These are phyloP conservation scores for Ochropleura leucogaster DNA, from an alignment of 2,888 invertebrate species.

Conservation along the genomic window DNA sequence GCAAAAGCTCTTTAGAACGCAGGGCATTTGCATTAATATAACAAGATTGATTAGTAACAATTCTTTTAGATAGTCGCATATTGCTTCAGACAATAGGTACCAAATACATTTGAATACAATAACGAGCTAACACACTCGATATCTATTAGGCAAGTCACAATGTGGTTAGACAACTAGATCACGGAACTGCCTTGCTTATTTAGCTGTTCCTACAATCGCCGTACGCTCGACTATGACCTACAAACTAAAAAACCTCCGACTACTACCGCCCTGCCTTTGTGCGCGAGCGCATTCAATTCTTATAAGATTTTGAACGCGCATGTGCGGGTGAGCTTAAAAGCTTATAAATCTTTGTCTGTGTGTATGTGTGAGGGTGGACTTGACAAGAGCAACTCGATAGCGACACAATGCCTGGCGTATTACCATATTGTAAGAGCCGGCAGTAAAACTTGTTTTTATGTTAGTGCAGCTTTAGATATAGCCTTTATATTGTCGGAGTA, in stretches of 20 bases:
- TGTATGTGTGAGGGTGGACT: constrained; percentile 74
- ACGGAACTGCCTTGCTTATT: constrained; percentile 79
- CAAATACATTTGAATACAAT: constrained; percentile 31
- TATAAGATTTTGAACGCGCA: constrained; percentile 60
- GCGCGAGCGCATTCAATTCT: constrained; percentile 70
- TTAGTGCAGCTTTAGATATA: constrained; percentile 48
- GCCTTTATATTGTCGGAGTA: constrained; percentile 30
- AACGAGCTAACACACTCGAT: constrained; percentile 28
- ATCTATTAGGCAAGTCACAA: constrained; percentile 60
- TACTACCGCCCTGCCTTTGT: constrained; percentile 65
- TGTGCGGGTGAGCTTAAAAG: constrained; percentile 84
- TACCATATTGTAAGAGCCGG: constrained; percentile 73
- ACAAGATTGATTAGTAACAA: constrained; percentile 3
- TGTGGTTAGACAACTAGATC: constrained; percentile 76
- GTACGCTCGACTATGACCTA: constrained; percentile 79
- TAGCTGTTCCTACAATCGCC: constrained; percentile 69
- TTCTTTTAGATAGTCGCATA: neutral
- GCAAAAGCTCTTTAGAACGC: neutral
- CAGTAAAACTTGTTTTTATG: constrained; percentile 64
- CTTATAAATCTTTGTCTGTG: constrained; percentile 82
- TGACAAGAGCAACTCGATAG: constrained; percentile 77
- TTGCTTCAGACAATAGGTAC: neutral
- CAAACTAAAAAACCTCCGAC: constrained; percentile 83
- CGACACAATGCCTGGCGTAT: constrained; percentile 82
- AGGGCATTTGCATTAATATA: neutral